Conservation (phyloP, 2,113 vertebrate species). For the Tapirus terrestris region DNA sequence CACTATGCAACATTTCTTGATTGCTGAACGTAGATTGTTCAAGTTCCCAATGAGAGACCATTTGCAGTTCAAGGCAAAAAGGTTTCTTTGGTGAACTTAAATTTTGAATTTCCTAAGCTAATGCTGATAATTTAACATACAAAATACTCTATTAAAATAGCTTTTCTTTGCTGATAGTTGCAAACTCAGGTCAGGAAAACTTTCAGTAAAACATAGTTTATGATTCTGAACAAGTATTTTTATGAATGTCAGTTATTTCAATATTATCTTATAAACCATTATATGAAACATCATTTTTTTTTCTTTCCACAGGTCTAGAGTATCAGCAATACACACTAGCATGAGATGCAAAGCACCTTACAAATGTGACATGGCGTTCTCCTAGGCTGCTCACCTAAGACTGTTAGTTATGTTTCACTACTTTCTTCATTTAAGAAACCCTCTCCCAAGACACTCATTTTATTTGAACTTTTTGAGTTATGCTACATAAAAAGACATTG, state of each 20-base stretch:
- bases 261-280: neutral
- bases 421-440: constrained; percentile 3
- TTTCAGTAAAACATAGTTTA: constrained; percentile 4
- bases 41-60: neutral
- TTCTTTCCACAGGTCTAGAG: neutral
- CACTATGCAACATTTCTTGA: neutral
- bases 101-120: constrained; percentile 13
- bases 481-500: neutral
- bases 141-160: neutral
- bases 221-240: neutral
- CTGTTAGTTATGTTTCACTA: neutral
- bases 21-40: neutral
- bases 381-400: neutral
- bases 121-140: neutral
- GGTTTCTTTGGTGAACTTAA: neutral
- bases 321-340: neutral
- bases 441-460: neutral
- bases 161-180: neutral
- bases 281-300: neutral
- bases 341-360: neutral
- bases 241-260: neutral
- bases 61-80: constrained; percentile 4
- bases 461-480: neutral
- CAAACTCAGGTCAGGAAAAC: neutral
- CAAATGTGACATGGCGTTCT: neutral